A percentile compares a stretch with the other conserved stretches of the same genome.
Conservation (phyloP, 2,888 invertebrate genomes). For the Amorpha juglandis region DNA sequence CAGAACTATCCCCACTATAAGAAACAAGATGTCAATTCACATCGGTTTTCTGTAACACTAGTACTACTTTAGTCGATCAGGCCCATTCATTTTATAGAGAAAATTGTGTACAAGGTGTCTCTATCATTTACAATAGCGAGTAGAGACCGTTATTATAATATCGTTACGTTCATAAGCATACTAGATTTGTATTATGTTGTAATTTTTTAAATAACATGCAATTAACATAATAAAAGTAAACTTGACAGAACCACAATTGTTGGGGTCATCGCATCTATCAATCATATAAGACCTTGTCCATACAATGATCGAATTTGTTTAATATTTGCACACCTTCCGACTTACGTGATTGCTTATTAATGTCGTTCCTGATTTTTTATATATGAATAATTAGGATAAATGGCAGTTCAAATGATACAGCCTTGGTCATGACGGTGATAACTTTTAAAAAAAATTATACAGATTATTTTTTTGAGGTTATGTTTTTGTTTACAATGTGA, state of each 20-base stretch:
- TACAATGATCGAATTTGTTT: constrained; percentile 28
- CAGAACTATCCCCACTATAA: too few species aligned
- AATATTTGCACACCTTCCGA: constrained; percentile 26
- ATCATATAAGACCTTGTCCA: constrained; percentile 55
- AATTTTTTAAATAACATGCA: neutral
- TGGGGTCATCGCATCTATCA: constrained; percentile 61
- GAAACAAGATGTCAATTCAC: too few species aligned
- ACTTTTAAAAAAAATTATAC: neutral
- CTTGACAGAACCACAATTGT: constrained; percentile 62
- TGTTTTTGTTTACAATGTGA: neutral
- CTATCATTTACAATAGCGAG: too few species aligned
- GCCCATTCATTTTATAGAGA: too few species aligned
- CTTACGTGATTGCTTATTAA: constrained; percentile 25
- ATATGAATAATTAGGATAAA: constrained; percentile 11
- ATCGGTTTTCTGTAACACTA: too few species aligned
- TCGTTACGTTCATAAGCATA: neutral
- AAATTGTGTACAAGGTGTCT: too few species aligned
- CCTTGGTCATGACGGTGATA: constrained; percentile 1
- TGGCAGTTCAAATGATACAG: neutral
- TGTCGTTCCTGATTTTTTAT: constrained; percentile 18
- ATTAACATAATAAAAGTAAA: constrained; percentile 56
- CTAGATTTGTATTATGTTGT: neutral
- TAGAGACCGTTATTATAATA: too few species aligned
- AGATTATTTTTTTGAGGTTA: neutral
- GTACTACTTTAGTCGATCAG: too few species aligned